A percentile compares a stretch with the other conserved stretches of the same genome.
These are phyloP conservation scores for Athalia cordata DNA, from an alignment of 2,888 invertebrate genomes.

Conservation along the genomic window DNA sequence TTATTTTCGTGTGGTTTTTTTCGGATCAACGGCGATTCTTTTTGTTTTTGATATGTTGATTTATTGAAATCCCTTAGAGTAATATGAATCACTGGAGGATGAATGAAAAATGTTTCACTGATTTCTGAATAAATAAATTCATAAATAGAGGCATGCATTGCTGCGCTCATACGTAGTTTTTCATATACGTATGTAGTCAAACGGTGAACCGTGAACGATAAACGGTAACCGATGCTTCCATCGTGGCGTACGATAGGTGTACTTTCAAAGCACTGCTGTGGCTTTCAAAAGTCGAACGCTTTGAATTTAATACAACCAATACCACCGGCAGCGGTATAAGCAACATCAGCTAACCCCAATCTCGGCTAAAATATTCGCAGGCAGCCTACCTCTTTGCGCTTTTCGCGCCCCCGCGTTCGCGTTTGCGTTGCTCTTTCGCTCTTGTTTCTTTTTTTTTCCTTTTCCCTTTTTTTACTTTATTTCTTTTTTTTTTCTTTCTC, in stretches of 20 bases:
- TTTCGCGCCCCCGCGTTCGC: neutral
- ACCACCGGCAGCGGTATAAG: neutral
- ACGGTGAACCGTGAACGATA: slow-evolving; percentile 25
- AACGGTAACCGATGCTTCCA: slow-evolving; percentile 23
- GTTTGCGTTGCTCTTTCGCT: neutral
- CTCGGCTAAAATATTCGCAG: slow-evolving; percentile 30
- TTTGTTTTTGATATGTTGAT: no score
- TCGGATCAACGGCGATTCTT: no score
- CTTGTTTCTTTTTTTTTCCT: neutral
- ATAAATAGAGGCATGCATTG: neutral
- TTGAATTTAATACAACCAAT: neutral
- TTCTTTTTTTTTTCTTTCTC: neutral
- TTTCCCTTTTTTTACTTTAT: neutral
- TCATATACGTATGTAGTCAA: neutral
- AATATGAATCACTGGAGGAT: no score
- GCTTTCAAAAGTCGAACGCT: slow-evolving; percentile 20
- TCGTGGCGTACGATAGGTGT: neutral
- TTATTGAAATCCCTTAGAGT: no score
- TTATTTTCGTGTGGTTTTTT: no score
- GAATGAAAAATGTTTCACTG: no score
- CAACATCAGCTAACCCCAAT: slow-evolving; percentile 9
- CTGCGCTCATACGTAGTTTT: neutral
- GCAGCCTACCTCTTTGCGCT: slow-evolving; percentile 5
- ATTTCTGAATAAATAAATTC: no score
- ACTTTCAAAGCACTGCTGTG: neutral